Base-by-base conservation (phyloP, 92 coral and sea anemone species). In the Paragorgia papillata region DNA sequence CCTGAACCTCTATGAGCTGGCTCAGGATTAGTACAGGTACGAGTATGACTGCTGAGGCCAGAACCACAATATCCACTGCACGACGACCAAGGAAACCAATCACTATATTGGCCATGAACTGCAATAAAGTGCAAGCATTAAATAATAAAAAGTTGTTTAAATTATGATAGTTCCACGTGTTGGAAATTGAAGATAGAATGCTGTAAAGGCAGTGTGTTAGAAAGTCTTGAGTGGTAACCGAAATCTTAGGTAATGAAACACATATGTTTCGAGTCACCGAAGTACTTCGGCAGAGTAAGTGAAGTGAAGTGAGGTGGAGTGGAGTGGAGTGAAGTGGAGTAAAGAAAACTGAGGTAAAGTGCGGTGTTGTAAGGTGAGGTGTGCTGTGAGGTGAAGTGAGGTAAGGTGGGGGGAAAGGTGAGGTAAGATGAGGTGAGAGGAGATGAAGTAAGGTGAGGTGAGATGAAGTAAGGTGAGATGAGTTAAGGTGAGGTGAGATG, bases 51-150 rank as follows among this genome's bases (percentile, higher is more conserved):
- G 26, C n/a, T 43, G 34, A 68, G 59, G 1, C 75, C 75, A 48
- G 75, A 68, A 9, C 75, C 75, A 68, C 75, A 68, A 53, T 25
- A 46, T 44, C 75, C 75, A 68, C 75, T 68, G 21, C 75, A 68
- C 28, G 59, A 21, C 1, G 75, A 19, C 75, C 75, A 68, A 3
- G 35, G 40, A 15, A 0, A 0, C 75, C 75, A 68, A 18, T 46
- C 57, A 1, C 58, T 2, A 49, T 44, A 68, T 12, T 31, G 33
- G 46, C 75, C 75, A 44, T 68, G 0, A 21, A 68, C 75, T 68
- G 43, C 3, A 46, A 67, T 1, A 8, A 64, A 64, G 18, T n/a
- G n/a, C n/a, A n/a, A 34, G 15, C 1, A n/a, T n/a, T n/a, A 10
- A 62, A 62, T 7, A 26, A 26, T 62, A 14, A 9, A 15, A 30